Conservation (phyloP, 2,113 vertebrate genomes). For the Oreochromis spilurus region DNA sequence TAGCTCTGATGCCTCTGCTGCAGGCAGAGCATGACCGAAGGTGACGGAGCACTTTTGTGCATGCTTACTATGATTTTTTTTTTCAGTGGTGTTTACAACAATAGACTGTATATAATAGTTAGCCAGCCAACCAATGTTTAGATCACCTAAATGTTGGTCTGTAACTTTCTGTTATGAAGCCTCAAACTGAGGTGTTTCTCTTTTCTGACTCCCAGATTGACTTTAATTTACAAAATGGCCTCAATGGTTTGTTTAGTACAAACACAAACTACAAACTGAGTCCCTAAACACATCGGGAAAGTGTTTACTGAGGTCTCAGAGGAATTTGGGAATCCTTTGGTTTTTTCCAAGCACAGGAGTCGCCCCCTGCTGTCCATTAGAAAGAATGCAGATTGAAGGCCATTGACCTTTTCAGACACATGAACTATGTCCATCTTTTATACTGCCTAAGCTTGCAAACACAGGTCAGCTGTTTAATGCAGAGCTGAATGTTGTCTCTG, state of each 20-base stretch:
- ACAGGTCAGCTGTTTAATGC: neutral
- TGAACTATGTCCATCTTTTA: neutral
- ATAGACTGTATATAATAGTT: neutral
- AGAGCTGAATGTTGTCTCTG: neutral
- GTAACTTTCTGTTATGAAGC: neutral
- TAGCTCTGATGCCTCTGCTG: constrained; percentile 83
- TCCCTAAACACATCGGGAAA: neutral
- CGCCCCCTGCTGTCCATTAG: neutral
- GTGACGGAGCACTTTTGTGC: constrained; percentile 43
- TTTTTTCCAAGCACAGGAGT: neutral
- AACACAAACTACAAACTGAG: neutral
- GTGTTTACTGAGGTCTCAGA: neutral
- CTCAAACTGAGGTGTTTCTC: neutral
- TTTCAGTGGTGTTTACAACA: neutral
- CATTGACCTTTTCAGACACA: neutral
- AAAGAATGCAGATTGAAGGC: neutral
- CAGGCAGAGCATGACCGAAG: constrained; percentile 85
- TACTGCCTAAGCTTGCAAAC: neutral
- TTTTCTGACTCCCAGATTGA: neutral
- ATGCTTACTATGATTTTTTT: neutral
- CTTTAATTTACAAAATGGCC: neutral
- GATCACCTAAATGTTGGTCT: neutral
- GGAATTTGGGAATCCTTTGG: neutral
- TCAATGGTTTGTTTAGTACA: neutral
- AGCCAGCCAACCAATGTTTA: neutral